Percentiles rank a stretch among this genome's conserved stretches.
Evolutionary conservation across 2,888 invertebrate species (phyloP).

Genomic region (Teinopalpus imperialis): DNA sequence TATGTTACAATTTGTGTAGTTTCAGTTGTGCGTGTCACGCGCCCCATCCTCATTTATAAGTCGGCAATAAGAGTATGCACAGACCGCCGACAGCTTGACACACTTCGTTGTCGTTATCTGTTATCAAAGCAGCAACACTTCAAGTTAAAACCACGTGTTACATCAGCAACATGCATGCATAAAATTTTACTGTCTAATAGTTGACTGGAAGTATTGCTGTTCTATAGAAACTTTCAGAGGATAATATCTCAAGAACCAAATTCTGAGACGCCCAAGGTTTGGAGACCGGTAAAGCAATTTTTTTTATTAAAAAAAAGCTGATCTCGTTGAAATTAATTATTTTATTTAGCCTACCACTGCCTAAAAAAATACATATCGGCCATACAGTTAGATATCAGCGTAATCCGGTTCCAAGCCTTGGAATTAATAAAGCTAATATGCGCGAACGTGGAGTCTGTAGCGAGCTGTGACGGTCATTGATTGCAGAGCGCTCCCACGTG

Average conservation of each 20-base stretch:
- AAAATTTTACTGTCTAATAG: constrained; percentile 11
- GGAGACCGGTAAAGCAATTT: too few species aligned
- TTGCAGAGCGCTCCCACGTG: constrained; percentile 57
- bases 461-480: constrained; percentile 37
- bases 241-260: not conserved
- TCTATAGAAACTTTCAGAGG: constrained; percentile 9
- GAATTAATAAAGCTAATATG: constrained; percentile 1
- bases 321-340: too few species aligned
- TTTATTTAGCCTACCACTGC: too few species aligned
- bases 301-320: not conserved
- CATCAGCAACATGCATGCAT: constrained; percentile 19
- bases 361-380: too few species aligned
- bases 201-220: constrained; percentile 22
- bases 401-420: constrained; percentile 22
- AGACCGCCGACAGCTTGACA: constrained; percentile 19
- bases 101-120: constrained; percentile 23
- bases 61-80: constrained; percentile 12
- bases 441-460: constrained; percentile 15
- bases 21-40: constrained; percentile 73
- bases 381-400: not conserved
- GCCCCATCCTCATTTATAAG: constrained; percentile 58
- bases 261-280: constrained; percentile 12
- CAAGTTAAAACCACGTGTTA: constrained; percentile 22
- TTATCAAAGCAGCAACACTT: constrained; percentile 22
- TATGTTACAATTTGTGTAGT: constrained; percentile 84